Base-by-base conservation (phyloP, 2,113 vertebrate species). In the Piprites chloris region DNA sequence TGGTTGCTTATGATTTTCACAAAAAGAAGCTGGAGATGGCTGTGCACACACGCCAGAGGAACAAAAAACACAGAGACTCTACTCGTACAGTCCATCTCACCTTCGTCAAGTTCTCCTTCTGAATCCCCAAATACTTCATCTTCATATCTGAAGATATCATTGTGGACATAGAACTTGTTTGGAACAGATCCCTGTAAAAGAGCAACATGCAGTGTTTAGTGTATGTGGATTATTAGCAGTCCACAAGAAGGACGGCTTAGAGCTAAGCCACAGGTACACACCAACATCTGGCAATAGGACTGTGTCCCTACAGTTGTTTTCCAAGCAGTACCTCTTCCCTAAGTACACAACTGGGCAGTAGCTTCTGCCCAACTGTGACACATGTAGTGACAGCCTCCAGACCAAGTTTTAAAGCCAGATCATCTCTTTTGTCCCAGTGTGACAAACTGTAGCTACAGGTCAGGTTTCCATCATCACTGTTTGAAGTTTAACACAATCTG, bases 141-240 rank as follows among this genome's bases (percentile, higher is more conserved):
- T 97, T 99, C 99, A 2, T 99, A 99, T 84, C 99, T 98, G 97
- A 99, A 99, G 97, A 99, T 99, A 97, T 99, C 99, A 80, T 99
- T 99, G 97, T 99, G 99, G 95, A 99, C 99, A 47, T 99, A 99
- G 98, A 99, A 99, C 92, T 99, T 99, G 97, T 99, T 99, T 72
- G 99, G 99, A 97, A 99, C 99, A 62, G 99, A 99, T 32, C 99
- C 99, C 99, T 99, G 92, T 7, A 83, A 63, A 58, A 95, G n/a
- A 95, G 75, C 11, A 92, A 89, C 11, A 3, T 5, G 44, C 4
- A 28, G 26, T 15, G 14, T n/a, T 56, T 14, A 30, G 20, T 14
- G 63, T 5, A 26, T 1, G 26, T 0, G 1, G 39, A 28, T 6
- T 6, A 35, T 13, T 3, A 65, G 68, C 37, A 65, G 53, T 11